Evolutionary conservation across 2,888 invertebrate genomes (phyloP).

Genomic region (Hirtodrosophila trivittata): DNA sequence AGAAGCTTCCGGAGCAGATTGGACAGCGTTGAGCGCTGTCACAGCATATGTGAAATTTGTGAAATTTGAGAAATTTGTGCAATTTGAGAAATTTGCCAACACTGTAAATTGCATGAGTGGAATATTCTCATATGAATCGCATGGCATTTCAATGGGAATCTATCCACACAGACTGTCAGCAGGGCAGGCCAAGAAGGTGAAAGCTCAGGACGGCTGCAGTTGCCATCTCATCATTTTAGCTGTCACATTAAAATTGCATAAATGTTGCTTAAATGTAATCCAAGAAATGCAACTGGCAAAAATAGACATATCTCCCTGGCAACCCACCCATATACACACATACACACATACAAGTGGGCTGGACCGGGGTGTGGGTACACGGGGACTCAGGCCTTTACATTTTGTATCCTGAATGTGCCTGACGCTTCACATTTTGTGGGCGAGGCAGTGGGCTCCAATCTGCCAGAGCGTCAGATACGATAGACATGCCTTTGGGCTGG

Average conservation of each 20-base stretch:
- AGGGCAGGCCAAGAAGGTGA: conserved; percentile 22
- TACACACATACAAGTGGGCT: background rate
- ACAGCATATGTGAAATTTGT: conserved; percentile 31
- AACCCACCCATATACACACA: conserved; percentile 1
- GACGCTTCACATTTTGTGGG: conserved; percentile 25
- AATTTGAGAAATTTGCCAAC: conserved; percentile 56
- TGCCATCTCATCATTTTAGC: conserved; percentile 73
- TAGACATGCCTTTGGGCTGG: conserved; percentile 55
- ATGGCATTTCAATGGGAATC: conserved; percentile 24
- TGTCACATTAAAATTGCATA: conserved; percentile 82
- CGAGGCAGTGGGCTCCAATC: conserved; percentile 15
- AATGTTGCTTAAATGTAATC: conserved; percentile 77
- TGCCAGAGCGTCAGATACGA: conserved; percentile 20
- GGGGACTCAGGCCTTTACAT: conserved; percentile 20
- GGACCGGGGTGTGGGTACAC: conserved; percentile 38
- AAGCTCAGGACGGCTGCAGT: conserved; percentile 16
- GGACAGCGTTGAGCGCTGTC: conserved; percentile 32
- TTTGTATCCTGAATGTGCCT: conserved; percentile 40
- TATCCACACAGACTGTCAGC: conserved; percentile 32
- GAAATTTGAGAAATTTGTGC: conserved; percentile 43
- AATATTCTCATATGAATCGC: conserved; percentile 34
- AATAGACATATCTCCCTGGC: conserved; percentile 26
- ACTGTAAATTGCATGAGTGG: conserved; percentile 60
- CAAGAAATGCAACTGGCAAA: conserved; percentile 68
- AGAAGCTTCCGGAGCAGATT: background rate